These are phyloP conservation scores for Lemur catta DNA, from an alignment of 2,797 vertebrate genomes.

Conservation along the genomic window DNA sequence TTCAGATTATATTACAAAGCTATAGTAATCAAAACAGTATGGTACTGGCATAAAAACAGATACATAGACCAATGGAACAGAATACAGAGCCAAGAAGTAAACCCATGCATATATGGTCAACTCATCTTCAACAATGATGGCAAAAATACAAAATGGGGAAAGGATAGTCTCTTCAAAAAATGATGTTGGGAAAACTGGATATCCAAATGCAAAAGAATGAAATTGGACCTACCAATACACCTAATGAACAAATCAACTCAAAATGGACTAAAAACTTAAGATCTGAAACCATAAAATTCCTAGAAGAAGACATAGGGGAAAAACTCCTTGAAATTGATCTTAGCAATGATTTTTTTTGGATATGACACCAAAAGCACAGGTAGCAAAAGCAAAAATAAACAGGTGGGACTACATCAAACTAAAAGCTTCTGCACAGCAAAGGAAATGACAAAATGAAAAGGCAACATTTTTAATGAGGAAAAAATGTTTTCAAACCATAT, in stretches of 20 bases:
- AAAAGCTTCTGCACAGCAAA: not conserved
- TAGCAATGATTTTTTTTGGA: not conserved
- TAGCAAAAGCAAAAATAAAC: not conserved
- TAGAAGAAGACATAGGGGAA: not conserved
- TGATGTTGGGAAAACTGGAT: not conserved
- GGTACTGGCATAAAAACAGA: too few species aligned
- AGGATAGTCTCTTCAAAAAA: not conserved
- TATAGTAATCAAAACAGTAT: too few species aligned
- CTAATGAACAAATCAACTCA: not conserved
- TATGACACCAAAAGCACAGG: not conserved
- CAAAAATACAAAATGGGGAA: not conserved
- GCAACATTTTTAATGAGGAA: not conserved
- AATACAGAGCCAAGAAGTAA: not conserved
- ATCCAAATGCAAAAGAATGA: not conserved
- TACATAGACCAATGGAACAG: not conserved
- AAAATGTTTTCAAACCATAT: not conserved
- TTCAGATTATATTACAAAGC: too few species aligned
- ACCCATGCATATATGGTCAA: not conserved
- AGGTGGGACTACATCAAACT: not conserved
- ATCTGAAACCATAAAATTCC: not conserved
- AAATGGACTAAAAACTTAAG: not conserved
- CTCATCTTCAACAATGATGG: not conserved
- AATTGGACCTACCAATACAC: not conserved
- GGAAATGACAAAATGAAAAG: not conserved
- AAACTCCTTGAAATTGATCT: not conserved